phyloP scores from a whole-genome alignment of 2,113 vertebrate species.

The Balaenoptera acutorostrata region DNA sequence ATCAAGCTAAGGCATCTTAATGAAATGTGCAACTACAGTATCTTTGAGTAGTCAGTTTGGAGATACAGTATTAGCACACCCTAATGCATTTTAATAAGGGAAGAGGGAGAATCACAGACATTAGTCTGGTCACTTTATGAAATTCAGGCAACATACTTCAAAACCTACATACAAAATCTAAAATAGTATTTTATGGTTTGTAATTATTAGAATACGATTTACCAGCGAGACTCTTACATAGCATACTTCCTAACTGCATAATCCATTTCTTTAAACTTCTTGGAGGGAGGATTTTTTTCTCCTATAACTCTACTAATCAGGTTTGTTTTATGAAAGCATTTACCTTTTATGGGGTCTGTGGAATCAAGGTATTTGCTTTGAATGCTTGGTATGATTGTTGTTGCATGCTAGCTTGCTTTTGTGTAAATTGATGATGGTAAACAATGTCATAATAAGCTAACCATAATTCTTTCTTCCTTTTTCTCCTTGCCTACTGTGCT shows the following conservation, averaged over 20 bases:
- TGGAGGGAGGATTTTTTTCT: slow-evolving; percentile 17
- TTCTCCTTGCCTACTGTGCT: slow-evolving; percentile 83
- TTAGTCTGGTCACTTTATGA: slow-evolving; percentile 69
- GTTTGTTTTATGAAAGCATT: slow-evolving; percentile 70
- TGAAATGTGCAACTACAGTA: slow-evolving; percentile 1
- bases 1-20: slow-evolving; percentile 33
- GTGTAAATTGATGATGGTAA: slow-evolving; percentile 71
- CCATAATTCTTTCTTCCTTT: slow-evolving; percentile 80
- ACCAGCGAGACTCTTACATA: slow-evolving; percentile 36
- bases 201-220: slow-evolving; percentile 68
- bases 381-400: slow-evolving; percentile 63
- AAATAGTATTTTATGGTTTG: slow-evolving; percentile 62
- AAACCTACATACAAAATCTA: slow-evolving; percentile 51
- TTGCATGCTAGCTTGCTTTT: slow-evolving; percentile 79
- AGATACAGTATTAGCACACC: slow-evolving; percentile 59
- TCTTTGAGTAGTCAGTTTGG: slow-evolving; percentile 22
- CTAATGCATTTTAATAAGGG: slow-evolving; percentile 33
- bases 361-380: slow-evolving; percentile 69
- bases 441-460: slow-evolving; percentile 79
- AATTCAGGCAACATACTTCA: slow-evolving; percentile 67
- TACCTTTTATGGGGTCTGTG: slow-evolving; percentile 62
- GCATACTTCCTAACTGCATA: slow-evolving; percentile 45
- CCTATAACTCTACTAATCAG: slow-evolving; percentile 68
- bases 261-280: slow-evolving; percentile 64
- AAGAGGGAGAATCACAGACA: slow-evolving; percentile 51